Evolutionary conservation across 2,797 vertebrate species (phyloP), one percentile per base, ranked within the genome.

Genomic region (Sparus aurata): DNA sequence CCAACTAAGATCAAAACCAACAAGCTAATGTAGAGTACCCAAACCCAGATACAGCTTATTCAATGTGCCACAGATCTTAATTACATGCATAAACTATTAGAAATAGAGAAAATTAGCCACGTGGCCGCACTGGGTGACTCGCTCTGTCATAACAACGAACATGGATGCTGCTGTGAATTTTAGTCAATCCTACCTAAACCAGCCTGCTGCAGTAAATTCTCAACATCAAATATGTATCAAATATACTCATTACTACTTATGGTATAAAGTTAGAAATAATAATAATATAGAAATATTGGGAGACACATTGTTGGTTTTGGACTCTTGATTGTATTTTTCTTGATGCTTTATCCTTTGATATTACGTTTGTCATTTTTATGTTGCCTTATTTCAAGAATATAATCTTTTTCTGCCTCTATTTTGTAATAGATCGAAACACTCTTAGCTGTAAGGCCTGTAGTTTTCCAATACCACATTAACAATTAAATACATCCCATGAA

Each of bases 401-500:
- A 3, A 27, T 12, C 6, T 49, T 57, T 63, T 27, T 23, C 13
- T 49, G 58, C 22, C 0, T 7, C 0, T 65, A 11, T 53, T 59
- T 45, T 34, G 15, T 60, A 0, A 41, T 49, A 38, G 47, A 67
- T 55, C 69, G 1, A 46, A 66, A n/a, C 43, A 22, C 12, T 22
- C 25, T 10, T 16, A 46, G 15, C 17, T 62, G 16, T 63, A 3
- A 12, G 1, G 2, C 4, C 23, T 65, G 17, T 17, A 53, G 60
- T 62, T 60, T 49, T 30, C 25, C 64, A 73, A 57, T 12, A 1
- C 0, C 30, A 25, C n/a, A 25, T 64, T n/a, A 53, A 53, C 25
- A 46, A 30, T 63, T 41, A 22, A 60, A 73, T n/a, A 22, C 45
- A 54, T 58, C 11, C 15, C 16, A n/a, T 47, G 49, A 46, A 78